A percentile compares a stretch with the other conserved stretches of the same genome.
These are phyloP conservation scores for Melanocharis versteri DNA, from an alignment of 2,113 vertebrate genomes.

Conservation along the genomic window DNA sequence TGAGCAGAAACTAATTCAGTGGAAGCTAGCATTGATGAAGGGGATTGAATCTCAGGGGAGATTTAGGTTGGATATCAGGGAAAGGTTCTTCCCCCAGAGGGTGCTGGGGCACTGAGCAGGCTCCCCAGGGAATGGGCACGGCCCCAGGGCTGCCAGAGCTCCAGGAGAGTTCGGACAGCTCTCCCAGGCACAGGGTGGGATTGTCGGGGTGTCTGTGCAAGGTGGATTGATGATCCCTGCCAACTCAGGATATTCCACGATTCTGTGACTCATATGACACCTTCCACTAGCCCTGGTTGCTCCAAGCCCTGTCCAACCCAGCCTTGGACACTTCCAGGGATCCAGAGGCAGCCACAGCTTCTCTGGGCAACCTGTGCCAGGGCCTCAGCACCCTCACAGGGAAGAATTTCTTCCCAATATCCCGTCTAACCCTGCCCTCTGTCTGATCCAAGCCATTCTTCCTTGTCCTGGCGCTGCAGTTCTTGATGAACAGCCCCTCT, in stretches of 20 bases:
- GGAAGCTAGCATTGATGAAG: not conserved
- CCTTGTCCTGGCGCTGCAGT: not conserved
- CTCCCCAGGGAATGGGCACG: not conserved
- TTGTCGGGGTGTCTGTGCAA: not conserved
- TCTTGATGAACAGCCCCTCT: not conserved
- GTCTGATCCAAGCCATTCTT: not conserved
- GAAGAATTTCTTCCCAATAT: not conserved
- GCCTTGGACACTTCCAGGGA: not conserved
- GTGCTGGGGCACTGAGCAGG: not conserved
- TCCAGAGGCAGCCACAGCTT: not conserved
- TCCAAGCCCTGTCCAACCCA: accelerated
- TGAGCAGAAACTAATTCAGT: not conserved
- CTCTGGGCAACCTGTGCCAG: not conserved
- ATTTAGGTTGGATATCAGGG: accelerated
- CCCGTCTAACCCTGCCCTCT: not conserved
- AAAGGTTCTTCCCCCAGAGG: not conserved
- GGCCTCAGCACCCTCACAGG: accelerated
- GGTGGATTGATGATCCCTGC: not conserved
- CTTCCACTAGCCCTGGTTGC: accelerated
- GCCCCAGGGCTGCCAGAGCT: not conserved
- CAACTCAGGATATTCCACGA: not conserved
- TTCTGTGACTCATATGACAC: not conserved
- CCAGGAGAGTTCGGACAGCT: accelerated
- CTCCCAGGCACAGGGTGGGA: not conserved
- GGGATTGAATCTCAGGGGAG: not conserved